Conservation (phyloP, 2,113 vertebrate species). For the Coracopsis vasa region DNA sequence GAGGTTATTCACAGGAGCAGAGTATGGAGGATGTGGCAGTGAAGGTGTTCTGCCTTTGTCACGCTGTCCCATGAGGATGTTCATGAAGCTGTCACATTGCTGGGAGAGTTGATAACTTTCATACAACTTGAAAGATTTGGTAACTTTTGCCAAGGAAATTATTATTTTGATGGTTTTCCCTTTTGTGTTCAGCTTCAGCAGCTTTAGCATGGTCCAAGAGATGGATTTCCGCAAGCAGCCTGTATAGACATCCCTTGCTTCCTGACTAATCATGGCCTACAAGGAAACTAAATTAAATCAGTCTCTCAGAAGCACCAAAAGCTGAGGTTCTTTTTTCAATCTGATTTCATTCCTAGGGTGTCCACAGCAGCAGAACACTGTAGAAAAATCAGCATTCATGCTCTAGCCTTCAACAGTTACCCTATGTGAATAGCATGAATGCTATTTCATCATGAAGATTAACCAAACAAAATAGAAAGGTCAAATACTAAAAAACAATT, state of each 20-base stretch:
- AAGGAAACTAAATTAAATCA: not conserved
- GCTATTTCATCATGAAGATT: constrained; percentile 58
- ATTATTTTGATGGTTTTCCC: not conserved
- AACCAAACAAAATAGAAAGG: constrained; percentile 62
- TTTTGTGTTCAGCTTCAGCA: not conserved
- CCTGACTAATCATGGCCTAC: not conserved
- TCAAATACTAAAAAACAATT: constrained; percentile 66
- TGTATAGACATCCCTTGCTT: not conserved
- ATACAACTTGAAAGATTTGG: constrained; percentile 25
- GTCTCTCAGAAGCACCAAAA: not conserved
- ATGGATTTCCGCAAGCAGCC: not conserved
- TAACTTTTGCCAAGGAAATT: not conserved
- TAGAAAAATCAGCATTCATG: constrained; percentile 21
- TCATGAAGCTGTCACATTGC: not conserved
- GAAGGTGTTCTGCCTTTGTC: not conserved
- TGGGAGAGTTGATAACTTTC: constrained; percentile 13
- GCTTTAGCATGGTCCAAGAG: not conserved
- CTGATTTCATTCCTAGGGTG: not conserved
- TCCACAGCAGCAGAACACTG: not conserved
- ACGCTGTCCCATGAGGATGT: not conserved
- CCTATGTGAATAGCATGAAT: constrained; percentile 42
- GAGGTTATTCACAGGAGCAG: not conserved
- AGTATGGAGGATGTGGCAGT: not conserved
- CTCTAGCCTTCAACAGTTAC: not conserved
- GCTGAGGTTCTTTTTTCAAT: not conserved